These are phyloP conservation scores for Phocides pigmalion DNA, from an alignment of 1,140 invertebrate genomes.

Conservation along the genomic window DNA sequence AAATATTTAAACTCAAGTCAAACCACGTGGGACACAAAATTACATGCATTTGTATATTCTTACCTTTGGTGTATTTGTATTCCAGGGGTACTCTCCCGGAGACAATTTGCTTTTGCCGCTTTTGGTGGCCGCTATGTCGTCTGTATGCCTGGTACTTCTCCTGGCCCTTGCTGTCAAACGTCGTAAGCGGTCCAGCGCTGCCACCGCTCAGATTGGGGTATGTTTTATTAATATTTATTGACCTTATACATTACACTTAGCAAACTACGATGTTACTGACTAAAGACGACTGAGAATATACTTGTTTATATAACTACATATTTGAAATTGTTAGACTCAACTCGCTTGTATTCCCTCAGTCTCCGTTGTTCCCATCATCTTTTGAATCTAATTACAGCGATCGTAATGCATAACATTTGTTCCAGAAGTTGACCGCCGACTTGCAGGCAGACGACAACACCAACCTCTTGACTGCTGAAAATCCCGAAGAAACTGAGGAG, in stretches of 20 bases:
- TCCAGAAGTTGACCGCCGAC: slow-evolving; percentile 78
- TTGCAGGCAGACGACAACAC: slow-evolving; percentile 79
- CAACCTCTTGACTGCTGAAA: slow-evolving; percentile 78
- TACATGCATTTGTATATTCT: too few relatives aligned
- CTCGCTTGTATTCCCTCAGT: too few relatives aligned
- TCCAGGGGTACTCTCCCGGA: slow-evolving; percentile 71
- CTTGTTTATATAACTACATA: too few relatives aligned
- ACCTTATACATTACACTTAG: background rate
- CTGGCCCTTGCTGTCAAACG: slow-evolving; percentile 67
- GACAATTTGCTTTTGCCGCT: slow-evolving; percentile 77
- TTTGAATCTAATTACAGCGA: background rate
- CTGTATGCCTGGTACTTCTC: slow-evolving; percentile 66
- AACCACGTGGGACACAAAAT: too few relatives aligned
- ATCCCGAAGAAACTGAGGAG: slow-evolving; percentile 74
- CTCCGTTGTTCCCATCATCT: too few relatives aligned
- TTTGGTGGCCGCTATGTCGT: slow-evolving; percentile 70
- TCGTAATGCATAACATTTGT: slow-evolving; percentile 48
- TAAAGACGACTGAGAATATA: too few relatives aligned
- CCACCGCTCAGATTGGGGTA: slow-evolving; percentile 75
- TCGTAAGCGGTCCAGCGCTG: slow-evolving; percentile 59
- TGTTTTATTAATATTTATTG: slow-evolving; percentile 8
- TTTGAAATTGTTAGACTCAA: too few relatives aligned
- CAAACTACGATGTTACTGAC: background rate
- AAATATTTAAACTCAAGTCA: too few relatives aligned
- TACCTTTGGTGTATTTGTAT: slow-evolving; percentile 25